These are phyloP conservation scores for Lepus oiostolus DNA, from an alignment of 2,797 vertebrate genomes.

Conservation along the genomic window DNA sequence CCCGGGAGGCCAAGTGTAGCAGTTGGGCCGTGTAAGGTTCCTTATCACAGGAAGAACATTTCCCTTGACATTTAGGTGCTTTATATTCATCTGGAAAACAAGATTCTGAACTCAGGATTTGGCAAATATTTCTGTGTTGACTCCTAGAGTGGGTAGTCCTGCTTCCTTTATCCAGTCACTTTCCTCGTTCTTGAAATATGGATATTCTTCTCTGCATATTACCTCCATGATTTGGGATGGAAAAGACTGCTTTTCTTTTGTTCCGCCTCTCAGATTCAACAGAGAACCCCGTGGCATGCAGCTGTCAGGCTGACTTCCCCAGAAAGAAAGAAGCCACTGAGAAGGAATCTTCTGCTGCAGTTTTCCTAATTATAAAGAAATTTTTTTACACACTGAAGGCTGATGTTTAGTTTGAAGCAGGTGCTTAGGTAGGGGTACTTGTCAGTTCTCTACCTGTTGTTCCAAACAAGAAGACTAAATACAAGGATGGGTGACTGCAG, in stretches of 20 bases:
- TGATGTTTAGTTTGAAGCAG: constrained; percentile 43
- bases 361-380: constrained; percentile 76
- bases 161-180: constrained; percentile 61
- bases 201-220: constrained; percentile 69
- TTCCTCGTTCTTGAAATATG: constrained; percentile 43
- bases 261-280: constrained; percentile 52
- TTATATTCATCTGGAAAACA: no score
- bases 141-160: neutral
- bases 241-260: constrained; percentile 77
- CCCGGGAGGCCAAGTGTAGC: no score
- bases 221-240: constrained; percentile 78
- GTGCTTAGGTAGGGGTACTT: constrained; percentile 65
- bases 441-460: constrained; percentile 74
- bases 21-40: no score
- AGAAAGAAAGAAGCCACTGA: constrained; percentile 73
- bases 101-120: no score
- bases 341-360: constrained; percentile 64
- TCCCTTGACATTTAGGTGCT: no score
- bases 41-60: no score
- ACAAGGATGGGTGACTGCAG: constrained; percentile 54
- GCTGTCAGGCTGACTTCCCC: constrained; percentile 44
- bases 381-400: constrained; percentile 38
- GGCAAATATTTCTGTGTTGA: no score
- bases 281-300: constrained; percentile 47
- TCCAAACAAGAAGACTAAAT: constrained; percentile 73